Conservation (phyloP, 2,797 vertebrate genomes). For the Pelodytes ibericus region DNA sequence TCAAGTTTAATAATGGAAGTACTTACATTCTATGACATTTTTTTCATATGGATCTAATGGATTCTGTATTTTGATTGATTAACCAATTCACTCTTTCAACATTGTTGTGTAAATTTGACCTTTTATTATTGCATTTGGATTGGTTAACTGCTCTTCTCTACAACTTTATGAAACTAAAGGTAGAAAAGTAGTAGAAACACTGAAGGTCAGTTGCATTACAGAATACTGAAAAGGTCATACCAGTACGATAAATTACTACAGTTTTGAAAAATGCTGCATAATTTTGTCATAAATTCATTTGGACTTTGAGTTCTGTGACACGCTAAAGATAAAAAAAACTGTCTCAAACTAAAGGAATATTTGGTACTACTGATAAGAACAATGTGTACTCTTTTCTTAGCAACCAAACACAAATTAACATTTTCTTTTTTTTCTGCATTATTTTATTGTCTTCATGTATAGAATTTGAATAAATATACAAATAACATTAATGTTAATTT, state of each 20-base stretch:
- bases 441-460: too few species aligned
- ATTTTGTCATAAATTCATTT: slow-evolving; percentile 49
- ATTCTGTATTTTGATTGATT: slow-evolving; percentile 41
- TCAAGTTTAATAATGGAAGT: slow-evolving; percentile 2
- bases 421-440: too few species aligned
- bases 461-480: too few species aligned
- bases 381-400: background rate
- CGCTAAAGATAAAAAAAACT: slow-evolving; percentile 27
- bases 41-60: slow-evolving; percentile 17
- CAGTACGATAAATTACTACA: slow-evolving; percentile 40
- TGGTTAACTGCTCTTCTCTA: slow-evolving; percentile 41
- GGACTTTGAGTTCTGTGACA: slow-evolving; percentile 40
- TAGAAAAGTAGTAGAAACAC: slow-evolving; percentile 33
- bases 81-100: slow-evolving; percentile 38
- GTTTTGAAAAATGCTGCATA: slow-evolving; percentile 46
- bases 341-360: slow-evolving; percentile 6
- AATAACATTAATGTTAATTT: too few species aligned
- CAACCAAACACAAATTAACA: background rate
- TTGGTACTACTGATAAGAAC: background rate
- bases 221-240: slow-evolving; percentile 51
- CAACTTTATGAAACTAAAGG: slow-evolving; percentile 36
- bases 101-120: slow-evolving; percentile 50
- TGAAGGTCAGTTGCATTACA: slow-evolving; percentile 49
- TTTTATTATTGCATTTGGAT: slow-evolving; percentile 48
- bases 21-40: slow-evolving; percentile 28